These are phyloP conservation scores for Melanotaenia nigrans DNA, from an alignment of 2,797 vertebrate genomes.

Conservation along the genomic window DNA sequence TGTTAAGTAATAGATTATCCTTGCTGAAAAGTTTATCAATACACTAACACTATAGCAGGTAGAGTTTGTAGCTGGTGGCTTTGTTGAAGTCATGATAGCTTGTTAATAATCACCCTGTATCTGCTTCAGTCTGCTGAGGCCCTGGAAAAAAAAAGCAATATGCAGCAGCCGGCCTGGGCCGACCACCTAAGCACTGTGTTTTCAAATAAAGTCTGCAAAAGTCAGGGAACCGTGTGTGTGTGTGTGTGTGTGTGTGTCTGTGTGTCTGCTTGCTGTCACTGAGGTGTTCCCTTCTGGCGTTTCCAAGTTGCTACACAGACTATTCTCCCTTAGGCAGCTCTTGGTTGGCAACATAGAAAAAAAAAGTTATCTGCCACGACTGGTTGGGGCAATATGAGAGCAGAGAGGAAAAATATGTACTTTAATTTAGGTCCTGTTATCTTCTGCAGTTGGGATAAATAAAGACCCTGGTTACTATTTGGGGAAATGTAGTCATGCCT, in stretches of 20 bases:
- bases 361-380: not conserved
- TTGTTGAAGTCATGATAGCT: not conserved
- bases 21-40: not conserved
- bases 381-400: not conserved
- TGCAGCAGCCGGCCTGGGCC: no score
- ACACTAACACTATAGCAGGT: not conserved
- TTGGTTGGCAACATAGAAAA: not conserved
- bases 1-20: not conserved
- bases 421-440: not conserved
- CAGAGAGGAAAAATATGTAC: not conserved
- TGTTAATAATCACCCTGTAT: not conserved
- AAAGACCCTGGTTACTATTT: not conserved
- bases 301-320: not conserved
- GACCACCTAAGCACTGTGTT: not conserved
- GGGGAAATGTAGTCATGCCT: not conserved
- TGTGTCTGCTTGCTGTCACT: no score
- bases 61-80: not conserved
- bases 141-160: not conserved
- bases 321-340: not conserved
- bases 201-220: not conserved
- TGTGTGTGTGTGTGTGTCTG: no score
- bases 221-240: no score
- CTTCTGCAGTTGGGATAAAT: not conserved
- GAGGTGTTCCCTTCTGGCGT: no score
- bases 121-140: not conserved